Conservation (phyloP, 2,797 vertebrate genomes). For the Fratercula arctica region DNA sequence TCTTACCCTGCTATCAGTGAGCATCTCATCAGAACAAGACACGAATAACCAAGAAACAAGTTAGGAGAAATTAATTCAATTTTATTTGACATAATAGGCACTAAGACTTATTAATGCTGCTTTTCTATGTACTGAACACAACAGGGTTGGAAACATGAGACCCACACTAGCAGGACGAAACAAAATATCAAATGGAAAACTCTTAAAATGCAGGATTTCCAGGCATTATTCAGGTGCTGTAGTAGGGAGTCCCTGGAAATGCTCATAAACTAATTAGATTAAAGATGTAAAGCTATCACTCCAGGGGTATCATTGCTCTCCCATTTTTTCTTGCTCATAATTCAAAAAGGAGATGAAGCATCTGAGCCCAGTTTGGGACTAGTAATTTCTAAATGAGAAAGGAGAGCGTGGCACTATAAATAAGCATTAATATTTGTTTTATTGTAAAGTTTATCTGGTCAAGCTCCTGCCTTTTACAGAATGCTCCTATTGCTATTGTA, state of each 20-base stretch:
- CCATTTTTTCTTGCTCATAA: background rate
- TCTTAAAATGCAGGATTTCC: background rate
- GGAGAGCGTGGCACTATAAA: background rate
- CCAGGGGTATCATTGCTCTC: background rate
- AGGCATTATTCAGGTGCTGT: background rate
- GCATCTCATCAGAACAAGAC: background rate
- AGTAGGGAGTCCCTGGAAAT: background rate
- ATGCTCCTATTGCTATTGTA: background rate
- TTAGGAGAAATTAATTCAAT: background rate
- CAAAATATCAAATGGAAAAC: background rate
- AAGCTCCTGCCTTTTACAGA: background rate
- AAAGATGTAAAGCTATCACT: slow-evolving; percentile 11
- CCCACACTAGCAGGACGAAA: background rate
- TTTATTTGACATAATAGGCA: background rate
- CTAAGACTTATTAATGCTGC: background rate
- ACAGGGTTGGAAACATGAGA: background rate
- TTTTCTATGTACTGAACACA: background rate
- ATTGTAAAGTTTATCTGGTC: background rate
- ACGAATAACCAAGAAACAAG: background rate
- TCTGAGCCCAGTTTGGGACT: slow-evolving; percentile 16
- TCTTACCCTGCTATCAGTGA: background rate
- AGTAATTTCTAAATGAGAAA: slow-evolving; percentile 44
- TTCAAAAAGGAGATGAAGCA: background rate
- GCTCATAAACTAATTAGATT: slow-evolving; percentile 28
- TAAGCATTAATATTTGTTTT: slow-evolving; percentile 6